phyloP scores from a whole-genome alignment of 2,888 invertebrate genomes.

The Criorhina ranunculi region DNA sequence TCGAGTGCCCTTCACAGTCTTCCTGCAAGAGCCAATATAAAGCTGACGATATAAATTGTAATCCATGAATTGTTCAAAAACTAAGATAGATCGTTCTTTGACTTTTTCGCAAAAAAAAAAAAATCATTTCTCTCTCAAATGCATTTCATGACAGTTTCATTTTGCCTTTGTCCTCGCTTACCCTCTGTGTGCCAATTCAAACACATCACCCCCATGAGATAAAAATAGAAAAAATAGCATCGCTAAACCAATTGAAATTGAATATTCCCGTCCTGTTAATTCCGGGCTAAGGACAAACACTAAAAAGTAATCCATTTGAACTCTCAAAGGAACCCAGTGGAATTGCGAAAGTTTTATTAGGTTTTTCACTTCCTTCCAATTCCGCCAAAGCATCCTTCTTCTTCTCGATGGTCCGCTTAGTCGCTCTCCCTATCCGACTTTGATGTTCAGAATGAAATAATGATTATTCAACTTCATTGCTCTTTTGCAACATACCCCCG shows the following conservation, averaged over 20 bases:
- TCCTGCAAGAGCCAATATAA: conserved; percentile 2
- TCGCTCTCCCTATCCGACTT: conserved; percentile 42
- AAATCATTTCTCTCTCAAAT: conserved; percentile 55
- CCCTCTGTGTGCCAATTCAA: conserved; percentile 66
- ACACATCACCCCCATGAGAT: conserved; percentile 41
- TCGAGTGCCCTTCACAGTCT: background rate
- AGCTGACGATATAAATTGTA: conserved; percentile 51
- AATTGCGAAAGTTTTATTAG: conserved; percentile 77
- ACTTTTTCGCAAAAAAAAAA: conserved; percentile 19
- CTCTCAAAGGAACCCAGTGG: conserved; percentile 70
- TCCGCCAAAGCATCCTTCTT: conserved; percentile 41
- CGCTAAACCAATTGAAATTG: conserved; percentile 74
- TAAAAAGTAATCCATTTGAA: conserved; percentile 76
- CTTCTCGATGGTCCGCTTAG: conserved; percentile 2
- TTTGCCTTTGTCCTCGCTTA: conserved; percentile 72
- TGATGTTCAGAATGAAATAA: conserved; percentile 72
- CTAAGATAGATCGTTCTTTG: conserved; percentile 45
- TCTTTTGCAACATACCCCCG: conserved; percentile 22
- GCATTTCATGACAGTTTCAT: conserved; percentile 75
- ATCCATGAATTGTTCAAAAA: conserved; percentile 46
- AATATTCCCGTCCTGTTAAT: conserved; percentile 76
- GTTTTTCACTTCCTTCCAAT: conserved; percentile 74
- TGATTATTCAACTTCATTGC: conserved; percentile 75
- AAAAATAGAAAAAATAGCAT: conserved; percentile 26
- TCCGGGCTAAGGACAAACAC: conserved; percentile 75